Evolutionary conservation across 2,113 vertebrate species (phyloP).

Genomic region (Pleuronectes platessa): DNA sequence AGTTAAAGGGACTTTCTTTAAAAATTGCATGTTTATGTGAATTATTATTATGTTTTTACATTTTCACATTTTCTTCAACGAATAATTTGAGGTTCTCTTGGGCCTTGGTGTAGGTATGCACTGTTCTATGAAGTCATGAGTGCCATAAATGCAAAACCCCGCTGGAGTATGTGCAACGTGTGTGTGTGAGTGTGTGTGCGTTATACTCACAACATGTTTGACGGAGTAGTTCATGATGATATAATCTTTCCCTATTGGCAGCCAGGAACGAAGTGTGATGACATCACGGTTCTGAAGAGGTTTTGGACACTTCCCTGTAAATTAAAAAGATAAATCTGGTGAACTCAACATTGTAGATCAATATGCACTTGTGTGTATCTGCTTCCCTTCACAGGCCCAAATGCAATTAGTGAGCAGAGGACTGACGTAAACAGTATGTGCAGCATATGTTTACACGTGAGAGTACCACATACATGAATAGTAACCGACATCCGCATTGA

Average conservation of each 20-base stretch:
- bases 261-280: slow-evolving; percentile 95
- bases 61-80: not conserved
- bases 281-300: slow-evolving; percentile 95
- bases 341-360: slow-evolving; percentile 3
- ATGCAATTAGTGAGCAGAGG: not conserved
- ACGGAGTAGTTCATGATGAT: slow-evolving; percentile 99
- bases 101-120: too few relatives aligned
- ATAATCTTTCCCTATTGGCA: slow-evolving; percentile 92
- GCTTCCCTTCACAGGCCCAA: not conserved
- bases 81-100: not conserved
- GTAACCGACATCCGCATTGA: slow-evolving; percentile 94
- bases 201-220: slow-evolving; percentile 89
- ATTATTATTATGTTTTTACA: not conserved
- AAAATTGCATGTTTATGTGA: not conserved
- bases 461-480: slow-evolving; percentile 87
- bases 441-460: not conserved
- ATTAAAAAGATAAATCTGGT: slow-evolving; percentile 8
- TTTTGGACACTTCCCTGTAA: slow-evolving; percentile 92
- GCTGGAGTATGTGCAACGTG: not conserved
- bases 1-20: too few relatives aligned
- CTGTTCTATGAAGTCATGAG: too few relatives aligned
- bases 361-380: not conserved
- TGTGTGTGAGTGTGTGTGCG: slow-evolving; percentile 1
- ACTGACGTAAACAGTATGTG: not conserved
- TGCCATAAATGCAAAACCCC: not conserved